Percentiles rank a stretch among this genome's conserved stretches.
phyloP scores from a whole-genome alignment of 2,797 vertebrate genomes.

The Tympanoctomys barrerae region DNA sequence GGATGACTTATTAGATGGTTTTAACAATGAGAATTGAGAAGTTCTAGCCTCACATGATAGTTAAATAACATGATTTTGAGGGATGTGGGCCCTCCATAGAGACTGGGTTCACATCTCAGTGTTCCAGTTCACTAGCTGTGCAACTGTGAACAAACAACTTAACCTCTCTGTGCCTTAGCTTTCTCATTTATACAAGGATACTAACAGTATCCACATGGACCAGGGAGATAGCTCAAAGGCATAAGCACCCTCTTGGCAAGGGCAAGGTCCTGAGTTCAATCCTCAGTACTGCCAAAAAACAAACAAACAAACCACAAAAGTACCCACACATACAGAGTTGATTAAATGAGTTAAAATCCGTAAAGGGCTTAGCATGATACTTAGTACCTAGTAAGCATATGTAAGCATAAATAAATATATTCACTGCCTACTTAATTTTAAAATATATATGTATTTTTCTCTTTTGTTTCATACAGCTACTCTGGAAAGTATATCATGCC shows the following conservation, averaged over 20 bases:
- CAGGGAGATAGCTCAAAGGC: too few relatives aligned
- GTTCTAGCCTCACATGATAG: neutral
- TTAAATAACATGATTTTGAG: constrained; percentile 15
- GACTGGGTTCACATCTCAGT: neutral
- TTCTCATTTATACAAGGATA: constrained; percentile 37
- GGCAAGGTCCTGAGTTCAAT: too few relatives aligned
- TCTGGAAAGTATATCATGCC: neutral
- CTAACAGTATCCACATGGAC: neutral
- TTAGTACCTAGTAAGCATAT: neutral
- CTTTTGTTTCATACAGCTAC: constrained; percentile 2
- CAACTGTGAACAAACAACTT: neutral
- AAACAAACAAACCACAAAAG: too few relatives aligned
- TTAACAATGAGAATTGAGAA: constrained; percentile 14
- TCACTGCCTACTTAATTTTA: neutral
- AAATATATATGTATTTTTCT: neutral
- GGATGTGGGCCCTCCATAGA: neutral
- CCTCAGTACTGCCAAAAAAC: too few relatives aligned
- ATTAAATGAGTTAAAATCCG: constrained; percentile 16
- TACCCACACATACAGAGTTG: neutral
- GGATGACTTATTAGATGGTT: constrained; percentile 6
- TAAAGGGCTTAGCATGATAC: constrained; percentile 25
- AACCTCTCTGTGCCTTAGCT: constrained; percentile 8
- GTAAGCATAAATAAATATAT: constrained; percentile 8
- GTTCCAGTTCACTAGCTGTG: neutral
- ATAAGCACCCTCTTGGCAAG: too few relatives aligned